phyloP scores from a whole-genome alignment of 1,140 invertebrate genomes.

The Pristionchus pacificus region DNA sequence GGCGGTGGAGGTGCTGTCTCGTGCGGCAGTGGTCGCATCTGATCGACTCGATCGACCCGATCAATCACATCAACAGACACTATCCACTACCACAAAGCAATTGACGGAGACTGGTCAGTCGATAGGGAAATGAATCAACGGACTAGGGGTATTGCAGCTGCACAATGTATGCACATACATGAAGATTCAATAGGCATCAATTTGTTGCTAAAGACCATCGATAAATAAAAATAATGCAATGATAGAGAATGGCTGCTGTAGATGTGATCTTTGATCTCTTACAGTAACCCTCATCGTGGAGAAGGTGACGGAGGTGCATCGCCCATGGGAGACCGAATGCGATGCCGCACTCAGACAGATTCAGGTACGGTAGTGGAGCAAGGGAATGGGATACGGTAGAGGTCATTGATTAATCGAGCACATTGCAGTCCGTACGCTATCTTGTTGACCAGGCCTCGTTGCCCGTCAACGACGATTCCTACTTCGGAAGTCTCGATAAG shows the following conservation, averaged over 20 bases:
- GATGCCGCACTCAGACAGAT: slow-evolving; percentile 75
- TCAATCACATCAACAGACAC: slow-evolving; percentile 70
- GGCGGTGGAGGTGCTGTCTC: background rate
- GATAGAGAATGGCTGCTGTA: too few relatives aligned
- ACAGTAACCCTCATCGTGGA: slow-evolving; percentile 45
- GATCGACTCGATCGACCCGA: slow-evolving; percentile 76
- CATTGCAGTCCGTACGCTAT: slow-evolving; percentile 66
- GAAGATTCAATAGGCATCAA: too few relatives aligned
- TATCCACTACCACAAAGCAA: slow-evolving; percentile 28
- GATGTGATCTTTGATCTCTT: too few relatives aligned
- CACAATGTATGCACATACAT: too few relatives aligned
- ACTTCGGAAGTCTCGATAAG: slow-evolving; percentile 85
- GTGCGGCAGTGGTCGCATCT: background rate
- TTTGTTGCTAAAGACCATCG: too few relatives aligned
- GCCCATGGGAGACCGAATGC: slow-evolving; percentile 88
- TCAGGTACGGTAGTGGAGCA: background rate
- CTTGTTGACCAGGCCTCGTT: slow-evolving; percentile 80
- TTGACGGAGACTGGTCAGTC: slow-evolving; percentile 27
- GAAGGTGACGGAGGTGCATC: slow-evolving; percentile 47
- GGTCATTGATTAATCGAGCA: background rate
- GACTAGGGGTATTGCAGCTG: too few relatives aligned
- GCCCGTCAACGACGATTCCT: slow-evolving; percentile 79
- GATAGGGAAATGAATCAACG: too few relatives aligned
- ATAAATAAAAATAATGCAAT: too few relatives aligned
- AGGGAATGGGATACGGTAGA: background rate